Conservation (phyloP, 2,888 invertebrate genomes). For the Masnerella sp. region DNA sequence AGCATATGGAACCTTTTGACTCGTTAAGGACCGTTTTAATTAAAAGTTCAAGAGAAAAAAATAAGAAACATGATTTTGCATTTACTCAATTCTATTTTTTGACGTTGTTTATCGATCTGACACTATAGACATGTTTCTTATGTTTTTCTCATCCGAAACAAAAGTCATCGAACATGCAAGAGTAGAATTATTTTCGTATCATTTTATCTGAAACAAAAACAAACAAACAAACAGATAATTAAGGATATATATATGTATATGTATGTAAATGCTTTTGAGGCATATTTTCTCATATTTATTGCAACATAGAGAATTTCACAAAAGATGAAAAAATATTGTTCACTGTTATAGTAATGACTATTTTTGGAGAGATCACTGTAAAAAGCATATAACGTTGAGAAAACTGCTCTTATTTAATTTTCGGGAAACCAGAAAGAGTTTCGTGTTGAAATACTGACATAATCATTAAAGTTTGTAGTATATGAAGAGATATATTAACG, state of each 20-base stretch:
- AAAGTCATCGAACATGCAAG: conserved; percentile 12
- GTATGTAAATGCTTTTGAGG: conserved; percentile 28
- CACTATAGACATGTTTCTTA: conserved; percentile 5
- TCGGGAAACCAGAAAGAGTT: conserved; percentile 4
- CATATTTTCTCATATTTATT: conserved; percentile 31
- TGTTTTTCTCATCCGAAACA: conserved; percentile 19
- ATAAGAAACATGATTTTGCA: conserved; percentile 27
- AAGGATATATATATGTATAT: conserved; percentile 28
- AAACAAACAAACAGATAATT: not conserved
- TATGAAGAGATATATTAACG: conserved; percentile 12
- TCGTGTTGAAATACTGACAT: conserved; percentile 15
- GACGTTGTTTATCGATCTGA: conserved; percentile 7
- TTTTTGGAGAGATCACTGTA: conserved; percentile 26
- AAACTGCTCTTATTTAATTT: conserved; percentile 3
- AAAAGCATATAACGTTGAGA: conserved; percentile 5
- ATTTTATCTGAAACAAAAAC: conserved; percentile 12
- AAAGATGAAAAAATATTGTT: conserved; percentile 14
- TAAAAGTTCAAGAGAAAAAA: conserved; percentile 34
- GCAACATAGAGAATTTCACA: conserved; percentile 27
- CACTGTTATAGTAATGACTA: conserved; percentile 33
- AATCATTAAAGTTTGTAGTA: conserved; percentile 17
- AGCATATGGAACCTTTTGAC: conserved; percentile 31
- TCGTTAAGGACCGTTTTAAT: conserved; percentile 16
- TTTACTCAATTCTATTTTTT: conserved; percentile 26
- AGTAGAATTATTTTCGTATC: conserved; percentile 17